These are phyloP conservation scores for Syngnathus acus DNA, from an alignment of 2,797 vertebrate genomes.

Conservation along the genomic window DNA sequence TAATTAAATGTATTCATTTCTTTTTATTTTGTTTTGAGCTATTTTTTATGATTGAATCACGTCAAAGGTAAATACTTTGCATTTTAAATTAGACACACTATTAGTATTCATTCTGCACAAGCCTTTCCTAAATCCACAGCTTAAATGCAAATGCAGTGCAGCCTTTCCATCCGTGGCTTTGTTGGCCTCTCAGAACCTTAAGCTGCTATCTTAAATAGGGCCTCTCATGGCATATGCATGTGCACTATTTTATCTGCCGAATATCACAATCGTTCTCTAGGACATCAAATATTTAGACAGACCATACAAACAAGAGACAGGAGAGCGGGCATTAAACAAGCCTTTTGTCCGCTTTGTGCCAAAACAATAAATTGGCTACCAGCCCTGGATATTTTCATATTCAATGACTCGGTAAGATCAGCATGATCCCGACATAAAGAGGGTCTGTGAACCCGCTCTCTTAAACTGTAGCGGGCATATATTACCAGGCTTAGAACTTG, in stretches of 20 bases:
- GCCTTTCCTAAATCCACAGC: constrained; percentile 60
- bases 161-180: constrained; percentile 61
- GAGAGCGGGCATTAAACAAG: constrained; percentile 49
- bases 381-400: constrained; percentile 68
- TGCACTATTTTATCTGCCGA: constrained; percentile 68
- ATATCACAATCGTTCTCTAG: constrained; percentile 71
- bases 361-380: constrained; percentile 65
- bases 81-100: constrained; percentile 70
- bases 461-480: constrained; percentile 83
- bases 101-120: constrained; percentile 64
- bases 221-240: constrained; percentile 71
- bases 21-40: constrained; percentile 11
- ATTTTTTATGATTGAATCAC: constrained; percentile 41
- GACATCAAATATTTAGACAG: constrained; percentile 79
- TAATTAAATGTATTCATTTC: constrained; percentile 36
- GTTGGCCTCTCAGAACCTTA: constrained; percentile 69
- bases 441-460: constrained; percentile 74
- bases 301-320: constrained; percentile 63
- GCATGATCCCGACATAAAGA: constrained; percentile 75
- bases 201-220: constrained; percentile 66
- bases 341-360: constrained; percentile 48
- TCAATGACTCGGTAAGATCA: constrained; percentile 70
- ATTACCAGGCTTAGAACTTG: constrained; percentile 81
- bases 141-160: constrained; percentile 66
- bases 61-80: constrained; percentile 66